Evolutionary conservation across 2,888 invertebrate genomes (phyloP), one percentile per base, ranked within the genome.

Genomic region (Tiphia femorata): DNA sequence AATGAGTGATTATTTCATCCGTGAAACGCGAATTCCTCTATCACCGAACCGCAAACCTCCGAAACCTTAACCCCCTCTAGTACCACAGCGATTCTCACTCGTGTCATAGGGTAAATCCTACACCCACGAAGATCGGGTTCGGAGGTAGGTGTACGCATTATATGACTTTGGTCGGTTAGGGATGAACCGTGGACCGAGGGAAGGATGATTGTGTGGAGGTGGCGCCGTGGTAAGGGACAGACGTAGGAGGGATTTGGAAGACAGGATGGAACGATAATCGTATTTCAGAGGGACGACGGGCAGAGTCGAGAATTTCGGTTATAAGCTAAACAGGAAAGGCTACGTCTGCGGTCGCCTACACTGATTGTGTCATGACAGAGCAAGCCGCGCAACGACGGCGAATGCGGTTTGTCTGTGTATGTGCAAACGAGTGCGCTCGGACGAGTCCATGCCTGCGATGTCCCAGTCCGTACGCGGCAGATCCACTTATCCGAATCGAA

Each of bases 191-290:
- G n/a, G n/a, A n/a, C n/a, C 49, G 48, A 51, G 21, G 50, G 38
- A 44, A 41, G 8, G 23, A 41, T 8, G 41, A 23, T 12, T 5
- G 42, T 35, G 33, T 40, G 23, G 50, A 65, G 52, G 61, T 60
- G 53, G 49, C 54, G 49, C 44, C 47, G 38, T 47, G 58, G 51
- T 19, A 43, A 37, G 54, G n/a, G n/a, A n/a, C n/a, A n/a, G n/a
- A n/a, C n/a, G n/a, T n/a, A n/a, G n/a, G n/a, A n/a, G n/a, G n/a
- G n/a, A n/a, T n/a, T n/a, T n/a, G n/a, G n/a, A n/a, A n/a, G n/a
- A n/a, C n/a, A n/a, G n/a, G 17, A 50, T 49, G 72, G 72, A 77
- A 75, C 76, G 75, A 77, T 75, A 73, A 77, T 75, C 73, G 72
- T 67, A 72, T 72, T 73, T 76, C 63, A 69, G 57, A 64, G 53